These are phyloP conservation scores for Nannoperca obscura DNA, from an alignment of 2,797 vertebrate species.

Conservation along the genomic window DNA sequence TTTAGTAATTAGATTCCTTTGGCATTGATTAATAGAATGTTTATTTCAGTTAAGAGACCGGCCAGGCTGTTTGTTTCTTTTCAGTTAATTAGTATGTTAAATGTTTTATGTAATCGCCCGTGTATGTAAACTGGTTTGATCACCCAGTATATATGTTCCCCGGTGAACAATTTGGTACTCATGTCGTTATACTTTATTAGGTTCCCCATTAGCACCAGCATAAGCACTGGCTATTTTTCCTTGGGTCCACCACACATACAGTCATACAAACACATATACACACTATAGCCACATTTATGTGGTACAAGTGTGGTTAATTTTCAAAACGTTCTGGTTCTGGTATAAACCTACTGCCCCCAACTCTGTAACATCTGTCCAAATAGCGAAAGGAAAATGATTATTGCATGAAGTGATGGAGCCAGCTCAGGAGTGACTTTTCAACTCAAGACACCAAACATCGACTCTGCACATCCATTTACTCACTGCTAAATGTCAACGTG, in stretches of 20 bases:
- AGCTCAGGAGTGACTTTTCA: constrained; percentile 41
- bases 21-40: no score
- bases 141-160: no score
- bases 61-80: no score
- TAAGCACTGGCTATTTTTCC: no score
- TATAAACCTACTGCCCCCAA: constrained; percentile 12
- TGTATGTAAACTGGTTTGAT: no score
- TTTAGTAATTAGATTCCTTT: no score
- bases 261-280: no score
- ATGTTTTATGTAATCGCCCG: no score
- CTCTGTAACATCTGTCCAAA: constrained; percentile 35
- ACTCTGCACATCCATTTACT: constrained; percentile 47
- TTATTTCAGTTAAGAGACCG: no score
- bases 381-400: constrained; percentile 28
- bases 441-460: constrained; percentile 54
- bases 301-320: constrained; percentile 16
- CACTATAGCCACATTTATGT: constrained; percentile 13
- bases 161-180: constrained; percentile 2
- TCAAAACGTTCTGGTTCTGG: constrained; percentile 6
- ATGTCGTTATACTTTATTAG: constrained; percentile 8
- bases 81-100: no score
- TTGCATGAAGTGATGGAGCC: constrained; percentile 18
- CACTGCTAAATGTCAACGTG: constrained; percentile 68
- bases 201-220: no score
- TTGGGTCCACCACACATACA: no score